Evolutionary conservation across 2,113 vertebrate genomes (phyloP).

Genomic region (Aegithalos caudatus): DNA sequence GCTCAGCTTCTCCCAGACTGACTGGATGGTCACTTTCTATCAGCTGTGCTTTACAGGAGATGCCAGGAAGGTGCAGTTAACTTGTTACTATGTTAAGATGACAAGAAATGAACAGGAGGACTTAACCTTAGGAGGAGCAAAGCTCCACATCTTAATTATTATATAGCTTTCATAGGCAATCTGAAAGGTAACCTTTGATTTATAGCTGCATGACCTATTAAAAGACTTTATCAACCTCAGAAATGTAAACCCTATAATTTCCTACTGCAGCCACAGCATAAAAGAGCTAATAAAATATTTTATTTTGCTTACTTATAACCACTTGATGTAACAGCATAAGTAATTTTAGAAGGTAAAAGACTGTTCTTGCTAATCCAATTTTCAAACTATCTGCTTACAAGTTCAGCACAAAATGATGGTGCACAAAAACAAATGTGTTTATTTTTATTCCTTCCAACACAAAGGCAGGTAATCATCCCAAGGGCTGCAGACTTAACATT

Average conservation of each 20-base stretch:
- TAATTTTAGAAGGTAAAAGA: constrained; percentile 30
- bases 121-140: neutral
- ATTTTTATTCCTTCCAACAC: neutral
- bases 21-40: neutral
- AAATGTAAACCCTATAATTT: constrained; percentile 29
- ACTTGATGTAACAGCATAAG: neutral
- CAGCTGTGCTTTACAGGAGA: neutral
- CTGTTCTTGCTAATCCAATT: neutral
- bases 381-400: neutral
- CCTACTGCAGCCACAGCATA: constrained; percentile 25
- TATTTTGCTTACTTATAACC: constrained; percentile 29
- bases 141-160: constrained; percentile 11
- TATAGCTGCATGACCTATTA: constrained; percentile 1
- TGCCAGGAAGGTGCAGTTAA: neutral
- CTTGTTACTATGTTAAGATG: neutral
- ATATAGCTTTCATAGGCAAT: neutral
- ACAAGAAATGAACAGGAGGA: neutral
- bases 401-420: neutral
- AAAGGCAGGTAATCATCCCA: neutral
- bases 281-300: constrained; percentile 51
- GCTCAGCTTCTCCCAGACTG: neutral
- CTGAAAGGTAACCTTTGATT: constrained; percentile 64
- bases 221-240: constrained; percentile 7
- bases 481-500: neutral
- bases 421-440: neutral